Evolutionary conservation across 2,888 invertebrate species (phyloP).

Genomic region (Nephrotoma flavescens): DNA sequence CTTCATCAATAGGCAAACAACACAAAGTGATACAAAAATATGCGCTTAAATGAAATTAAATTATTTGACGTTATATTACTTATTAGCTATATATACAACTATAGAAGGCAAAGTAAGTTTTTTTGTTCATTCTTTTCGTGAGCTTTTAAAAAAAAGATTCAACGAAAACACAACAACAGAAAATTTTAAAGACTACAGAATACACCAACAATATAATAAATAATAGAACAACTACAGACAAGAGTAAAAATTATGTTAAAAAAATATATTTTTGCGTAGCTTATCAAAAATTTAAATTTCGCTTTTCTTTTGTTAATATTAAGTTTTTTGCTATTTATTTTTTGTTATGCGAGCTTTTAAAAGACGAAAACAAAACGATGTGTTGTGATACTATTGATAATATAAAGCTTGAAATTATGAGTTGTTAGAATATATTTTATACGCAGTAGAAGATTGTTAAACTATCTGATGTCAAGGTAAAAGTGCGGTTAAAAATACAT

Average conservation of each 20-base stretch:
- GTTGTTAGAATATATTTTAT: background rate
- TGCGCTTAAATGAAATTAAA: background rate
- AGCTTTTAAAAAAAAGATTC: background rate
- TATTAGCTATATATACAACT: background rate
- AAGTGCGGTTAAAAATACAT: too few species aligned
- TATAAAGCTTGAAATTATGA: background rate
- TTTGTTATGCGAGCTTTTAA: background rate
- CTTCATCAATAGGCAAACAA: background rate
- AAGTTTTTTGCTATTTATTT: background rate
- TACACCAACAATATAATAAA: background rate
- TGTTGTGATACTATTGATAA: background rate
- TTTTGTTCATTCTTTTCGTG: background rate
- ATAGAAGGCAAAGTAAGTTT: background rate
- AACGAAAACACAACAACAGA: background rate
- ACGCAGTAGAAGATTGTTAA: too few species aligned
- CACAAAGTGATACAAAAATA: background rate
- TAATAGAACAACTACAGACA: background rate
- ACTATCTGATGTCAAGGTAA: too few species aligned
- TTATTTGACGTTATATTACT: background rate
- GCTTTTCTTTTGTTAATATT: background rate
- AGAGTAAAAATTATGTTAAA: too few species aligned
- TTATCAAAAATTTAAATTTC: background rate
- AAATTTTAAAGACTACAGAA: background rate
- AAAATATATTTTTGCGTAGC: background rate
- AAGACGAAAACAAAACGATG: background rate